Conservation (phyloP, 2,113 vertebrate genomes). For the Bagarius yarrelli region DNA sequence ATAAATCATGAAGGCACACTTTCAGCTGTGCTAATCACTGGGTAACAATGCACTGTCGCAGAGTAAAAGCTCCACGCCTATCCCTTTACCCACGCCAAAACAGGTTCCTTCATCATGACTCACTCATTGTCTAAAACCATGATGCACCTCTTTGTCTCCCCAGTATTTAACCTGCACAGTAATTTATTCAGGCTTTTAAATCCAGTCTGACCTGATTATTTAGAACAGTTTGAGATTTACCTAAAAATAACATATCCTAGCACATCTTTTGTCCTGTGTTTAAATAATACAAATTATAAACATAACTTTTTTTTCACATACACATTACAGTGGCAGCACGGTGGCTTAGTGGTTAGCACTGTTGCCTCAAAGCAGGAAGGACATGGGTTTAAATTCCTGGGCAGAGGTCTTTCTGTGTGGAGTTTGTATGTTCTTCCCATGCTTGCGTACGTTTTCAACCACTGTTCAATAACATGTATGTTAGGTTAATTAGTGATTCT, state of each 20-base stretch:
- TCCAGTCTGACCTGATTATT: background rate
- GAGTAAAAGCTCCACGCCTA: background rate
- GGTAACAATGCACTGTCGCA: constrained; percentile 19
- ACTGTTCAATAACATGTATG: too few species aligned
- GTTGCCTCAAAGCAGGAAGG: too few species aligned
- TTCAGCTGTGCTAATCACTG: background rate
- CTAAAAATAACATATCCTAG: background rate
- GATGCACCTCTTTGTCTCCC: background rate
- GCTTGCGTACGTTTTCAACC: too few species aligned
- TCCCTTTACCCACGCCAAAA: background rate
- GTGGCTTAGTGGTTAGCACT: too few species aligned
- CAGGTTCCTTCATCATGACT: background rate
- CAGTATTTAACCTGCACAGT: background rate
- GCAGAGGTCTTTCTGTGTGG: too few species aligned
- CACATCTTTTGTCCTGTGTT: background rate
- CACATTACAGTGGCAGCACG: too few species aligned
- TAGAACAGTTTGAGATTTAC: background rate
- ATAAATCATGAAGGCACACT: background rate
- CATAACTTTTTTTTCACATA: too few species aligned
- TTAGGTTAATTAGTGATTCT: too few species aligned
- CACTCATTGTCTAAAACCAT: background rate
- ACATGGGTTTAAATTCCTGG: too few species aligned
- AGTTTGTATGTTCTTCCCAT: too few species aligned
- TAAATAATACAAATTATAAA: too few species aligned
- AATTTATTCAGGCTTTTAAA: background rate